Base-by-base conservation (phyloP, 2,113 vertebrate genomes). In the Calyptomena viridis region DNA sequence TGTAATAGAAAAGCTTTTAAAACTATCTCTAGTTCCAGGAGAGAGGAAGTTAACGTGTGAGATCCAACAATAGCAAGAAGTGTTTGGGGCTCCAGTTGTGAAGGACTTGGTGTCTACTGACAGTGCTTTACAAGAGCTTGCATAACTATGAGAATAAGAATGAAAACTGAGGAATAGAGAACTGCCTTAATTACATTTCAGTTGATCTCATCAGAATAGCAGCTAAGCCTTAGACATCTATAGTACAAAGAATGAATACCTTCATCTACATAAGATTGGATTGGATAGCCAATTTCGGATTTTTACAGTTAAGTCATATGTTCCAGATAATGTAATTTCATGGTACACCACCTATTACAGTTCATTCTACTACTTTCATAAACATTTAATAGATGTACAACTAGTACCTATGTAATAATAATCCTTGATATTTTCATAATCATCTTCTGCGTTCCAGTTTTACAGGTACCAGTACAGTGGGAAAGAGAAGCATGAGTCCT, bases 401-500 rank as follows among this genome's bases (percentile, higher is more conserved):
- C 0, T 3, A 23, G 12, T 35, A 74, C 13, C 8, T 67, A 6
- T 44, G n/a, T 78, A 35, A 40, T 78, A 52, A 14, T 67, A 84
- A 60, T 21, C 76, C 47, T 31, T 89, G 33, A 60, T 28, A 59
- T 76, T 22, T 75, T 72, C 28, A 9, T 72, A 23, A 37, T 39
- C 6, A 2, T 64, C 37, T 39, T 80, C 77, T 81, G 0, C 16
- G 8, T 92, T 92, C 58, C 96, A 98, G 98, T 94, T 97, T 97
- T 67, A 92, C 94, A 66, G 86, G 93, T 28, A 55, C 92, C 58
- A 89, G 96, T 66, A 40, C 87, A 16, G 76, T 30, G 35, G 98
- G 97, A 87, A 99, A 99, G 91, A 98, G 99, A 95, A 98, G 98
- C 81, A 98, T 98, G 97, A 99, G 99, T 91, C 98, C 98, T 9